Evolutionary conservation across 2,888 invertebrate genomes (phyloP), one percentile per base, ranked within the genome.

Genomic region (Platycnemis pennipes): DNA sequence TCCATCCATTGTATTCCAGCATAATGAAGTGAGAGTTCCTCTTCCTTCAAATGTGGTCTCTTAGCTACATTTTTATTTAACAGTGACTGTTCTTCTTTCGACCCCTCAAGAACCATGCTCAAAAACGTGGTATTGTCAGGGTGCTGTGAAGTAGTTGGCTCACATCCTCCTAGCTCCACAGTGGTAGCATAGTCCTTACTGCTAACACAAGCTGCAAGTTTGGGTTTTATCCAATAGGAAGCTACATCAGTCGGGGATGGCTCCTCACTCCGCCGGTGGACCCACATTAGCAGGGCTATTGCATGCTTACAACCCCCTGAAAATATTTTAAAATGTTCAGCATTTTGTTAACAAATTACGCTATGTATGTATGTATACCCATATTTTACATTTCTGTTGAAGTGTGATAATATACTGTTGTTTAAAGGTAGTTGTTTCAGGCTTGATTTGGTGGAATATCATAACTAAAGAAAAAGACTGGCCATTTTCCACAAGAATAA

Each of bases 241-340:
- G 69, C 69, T 69, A 69, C 69, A n/a, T 69, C 69, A n/a, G 22
- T 69, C 26, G 69, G 69, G 22, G 69, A 69, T n/a, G 69, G 69
- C 31, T 69, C 69, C 31, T 69, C 69, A 69, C 69, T 69, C 31
- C 69, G 22, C 22, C 69, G 7, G 69, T 69, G 69, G 26, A 69
- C 69, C 69, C 69, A 69, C 69, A 69, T 69, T 22, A 69, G 69
- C 22, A 69, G 31, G 31, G 69, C 69, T 69, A 69, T 69, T 46
- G 46, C 46, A 46, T 46, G 46, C 46, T 46, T 46, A 46, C 46
- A 46, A 46, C 46, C 46, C 46, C 46, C 46, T 46, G 46, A 46
- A 46, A 46, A 46, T 46, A 46, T 46, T 46, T 46, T 46, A 46
- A 46, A 46, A 46, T 46, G 46, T 46, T 46, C 5, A 46, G 46